Percentiles rank a stretch among this genome's conserved stretches.
phyloP scores from a whole-genome alignment of 1,140 invertebrate species.

The Lasioglossum albipes region DNA sequence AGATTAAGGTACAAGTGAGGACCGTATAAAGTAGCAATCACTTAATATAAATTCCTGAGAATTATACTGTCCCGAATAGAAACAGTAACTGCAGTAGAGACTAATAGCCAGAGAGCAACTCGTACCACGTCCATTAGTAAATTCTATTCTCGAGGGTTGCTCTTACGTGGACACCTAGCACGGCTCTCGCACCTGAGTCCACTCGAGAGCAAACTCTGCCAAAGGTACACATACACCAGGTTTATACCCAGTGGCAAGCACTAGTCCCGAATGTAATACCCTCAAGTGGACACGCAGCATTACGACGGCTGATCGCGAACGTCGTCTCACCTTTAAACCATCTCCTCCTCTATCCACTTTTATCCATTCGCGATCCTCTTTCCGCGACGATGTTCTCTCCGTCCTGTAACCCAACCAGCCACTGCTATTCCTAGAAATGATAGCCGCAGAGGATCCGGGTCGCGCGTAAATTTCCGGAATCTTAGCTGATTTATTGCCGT shows the following conservation, averaged over 20 bases:
- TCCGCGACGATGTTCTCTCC: neutral
- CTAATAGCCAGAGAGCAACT: no score
- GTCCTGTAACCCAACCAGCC: neutral
- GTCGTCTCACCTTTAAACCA: conserved; percentile 46
- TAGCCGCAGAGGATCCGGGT: conserved; percentile 58
- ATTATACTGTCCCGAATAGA: no score
- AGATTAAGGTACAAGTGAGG: no score
- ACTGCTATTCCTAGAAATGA: conserved; percentile 42
- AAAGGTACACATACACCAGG: no score
- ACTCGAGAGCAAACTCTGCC: no score
- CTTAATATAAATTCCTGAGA: no score
- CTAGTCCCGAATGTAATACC: no score
- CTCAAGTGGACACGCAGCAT: conserved; percentile 6
- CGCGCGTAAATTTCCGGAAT: conserved; percentile 69
- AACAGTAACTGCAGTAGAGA: no score
- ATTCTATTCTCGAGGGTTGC: neutral
- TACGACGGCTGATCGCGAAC: conserved; percentile 40
- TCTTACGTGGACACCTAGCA: neutral
- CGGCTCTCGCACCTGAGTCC: no score
- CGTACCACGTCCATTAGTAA: neutral
- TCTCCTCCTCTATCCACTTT: neutral
- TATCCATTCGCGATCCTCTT: neutral
- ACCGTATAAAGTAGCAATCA: no score
- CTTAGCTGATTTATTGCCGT: conserved; percentile 67
- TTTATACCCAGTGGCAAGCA: no score